A percentile compares a stretch with the other conserved stretches of the same genome.
Evolutionary conservation across 2,888 invertebrate species (phyloP).

Genomic region (Melanotus villosus): DNA sequence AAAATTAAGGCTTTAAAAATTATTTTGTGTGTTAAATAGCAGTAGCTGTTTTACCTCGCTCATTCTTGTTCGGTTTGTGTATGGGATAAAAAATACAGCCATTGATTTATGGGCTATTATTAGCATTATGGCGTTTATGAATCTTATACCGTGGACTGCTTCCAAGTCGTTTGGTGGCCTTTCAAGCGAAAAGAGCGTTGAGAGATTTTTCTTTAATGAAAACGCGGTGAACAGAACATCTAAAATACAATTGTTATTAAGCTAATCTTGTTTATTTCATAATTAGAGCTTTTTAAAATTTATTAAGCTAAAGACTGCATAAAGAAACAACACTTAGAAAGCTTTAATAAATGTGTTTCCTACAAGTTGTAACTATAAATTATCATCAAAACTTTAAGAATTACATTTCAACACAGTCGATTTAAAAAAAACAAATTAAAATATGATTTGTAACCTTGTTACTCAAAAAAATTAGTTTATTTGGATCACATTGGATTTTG

Average conservation of each 20-base stretch:
- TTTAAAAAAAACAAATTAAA: no score
- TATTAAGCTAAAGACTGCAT: no score
- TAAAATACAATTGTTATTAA: conserved; percentile 56
- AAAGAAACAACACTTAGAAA: no score
- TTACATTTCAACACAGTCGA: no score
- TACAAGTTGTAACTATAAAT: no score
- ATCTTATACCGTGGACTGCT: conserved; percentile 77
- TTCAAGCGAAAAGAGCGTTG: conserved; percentile 71
- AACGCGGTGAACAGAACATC: conserved; percentile 73
- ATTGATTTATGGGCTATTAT: conserved; percentile 80
- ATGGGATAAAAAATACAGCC: conserved; percentile 79
- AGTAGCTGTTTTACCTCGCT: conserved; percentile 75
- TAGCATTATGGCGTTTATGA: conserved; percentile 76
- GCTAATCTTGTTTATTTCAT: neutral
- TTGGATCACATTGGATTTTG: no score
- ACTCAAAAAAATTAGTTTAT: no score
- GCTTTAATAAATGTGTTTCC: no score
- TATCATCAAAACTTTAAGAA: no score
- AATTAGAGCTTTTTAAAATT: no score
- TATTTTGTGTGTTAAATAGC: no score
- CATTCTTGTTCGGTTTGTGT: conserved; percentile 77
- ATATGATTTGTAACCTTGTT: no score
- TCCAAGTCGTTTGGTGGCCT: conserved; percentile 73
- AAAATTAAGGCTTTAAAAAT: neutral
- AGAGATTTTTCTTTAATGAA: conserved; percentile 75